Conservation (phyloP, 2,113 vertebrate genomes). For the Phycodurus eques region DNA sequence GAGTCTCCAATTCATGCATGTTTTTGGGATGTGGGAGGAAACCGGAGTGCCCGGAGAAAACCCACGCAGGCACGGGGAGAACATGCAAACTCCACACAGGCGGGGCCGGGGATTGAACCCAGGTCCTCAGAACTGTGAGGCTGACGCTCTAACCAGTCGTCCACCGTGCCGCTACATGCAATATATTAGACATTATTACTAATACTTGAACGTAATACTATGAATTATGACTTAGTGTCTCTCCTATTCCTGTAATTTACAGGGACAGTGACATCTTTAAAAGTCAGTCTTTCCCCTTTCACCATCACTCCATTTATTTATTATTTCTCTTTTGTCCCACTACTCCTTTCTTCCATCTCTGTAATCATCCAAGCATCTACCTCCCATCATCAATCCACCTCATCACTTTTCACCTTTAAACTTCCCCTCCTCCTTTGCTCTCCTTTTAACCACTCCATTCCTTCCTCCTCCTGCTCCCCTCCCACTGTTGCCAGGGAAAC, state of each 20-base stretch:
- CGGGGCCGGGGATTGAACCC: too few species aligned
- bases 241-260: not conserved
- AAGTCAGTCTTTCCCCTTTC: not conserved
- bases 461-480: conserved; percentile 36
- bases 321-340: conserved; percentile 13
- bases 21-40: too few species aligned
- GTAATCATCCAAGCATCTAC: conserved; percentile 51
- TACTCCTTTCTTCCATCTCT: conserved; percentile 14
- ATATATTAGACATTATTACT: not conserved
- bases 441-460: conserved; percentile 52
- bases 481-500: conserved; percentile 56
- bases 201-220: not conserved
- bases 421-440: conserved; percentile 15
- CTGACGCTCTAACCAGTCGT: too few species aligned
- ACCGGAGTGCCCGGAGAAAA: too few species aligned
- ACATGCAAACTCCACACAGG: too few species aligned
- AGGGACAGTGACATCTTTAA: not conserved
- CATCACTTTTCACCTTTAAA: conserved; percentile 48
- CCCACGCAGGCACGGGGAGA: too few species aligned
- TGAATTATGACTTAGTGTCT: not conserved
- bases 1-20: too few species aligned
- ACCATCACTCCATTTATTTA: conserved; percentile 13
- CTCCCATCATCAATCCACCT: conserved; percentile 52
- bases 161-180: too few species aligned
- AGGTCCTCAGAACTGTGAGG: too few species aligned